A percentile compares a stretch with the other conserved stretches of the same genome.
Evolutionary conservation across 2,888 invertebrate genomes (phyloP).

Genomic region (Amblyjoppa proteus): DNA sequence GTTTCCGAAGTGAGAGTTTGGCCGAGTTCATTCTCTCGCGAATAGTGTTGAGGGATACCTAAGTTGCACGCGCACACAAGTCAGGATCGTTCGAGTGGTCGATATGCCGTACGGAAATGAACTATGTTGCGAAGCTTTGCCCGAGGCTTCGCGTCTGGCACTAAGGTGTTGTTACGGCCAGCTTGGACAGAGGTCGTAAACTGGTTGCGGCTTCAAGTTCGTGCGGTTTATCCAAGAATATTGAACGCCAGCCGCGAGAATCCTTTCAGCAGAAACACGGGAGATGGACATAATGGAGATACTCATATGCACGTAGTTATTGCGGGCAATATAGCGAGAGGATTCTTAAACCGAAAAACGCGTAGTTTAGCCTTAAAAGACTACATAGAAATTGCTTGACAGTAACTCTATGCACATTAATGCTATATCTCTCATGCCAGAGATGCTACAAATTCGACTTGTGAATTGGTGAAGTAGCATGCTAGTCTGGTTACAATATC

Average conservation of each 20-base stretch:
- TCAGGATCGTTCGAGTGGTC: not conserved
- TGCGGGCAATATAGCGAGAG: not conserved
- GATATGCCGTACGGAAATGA: slow-evolving; percentile 11
- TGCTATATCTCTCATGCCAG: too few species aligned
- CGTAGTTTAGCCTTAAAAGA: too few species aligned
- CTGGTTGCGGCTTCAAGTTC: slow-evolving; percentile 52
- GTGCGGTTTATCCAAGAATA: slow-evolving; percentile 27
- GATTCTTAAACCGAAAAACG: not conserved
- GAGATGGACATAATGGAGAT: not conserved
- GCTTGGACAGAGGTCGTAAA: slow-evolving; percentile 20
- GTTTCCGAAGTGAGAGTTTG: slow-evolving; percentile 31
- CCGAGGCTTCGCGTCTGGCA: slow-evolving; percentile 14
- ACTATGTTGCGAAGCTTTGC: not conserved
- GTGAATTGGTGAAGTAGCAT: too few species aligned
- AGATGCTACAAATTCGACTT: too few species aligned
- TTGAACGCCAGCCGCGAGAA: slow-evolving; percentile 10
- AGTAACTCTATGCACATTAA: too few species aligned
- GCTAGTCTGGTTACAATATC: too few species aligned
- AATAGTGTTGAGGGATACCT: slow-evolving; percentile 23
- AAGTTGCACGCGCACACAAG: slow-evolving; percentile 5
- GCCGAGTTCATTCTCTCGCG: slow-evolving; percentile 30
- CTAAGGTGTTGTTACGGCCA: slow-evolving; percentile 34
- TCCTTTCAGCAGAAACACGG: not conserved
- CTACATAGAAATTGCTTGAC: too few species aligned
- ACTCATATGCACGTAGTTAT: not conserved